Evolutionary conservation across 2,888 invertebrate species (phyloP), one percentile per base, ranked within the genome.

Genomic region (Caenorhabditis sinica): DNA sequence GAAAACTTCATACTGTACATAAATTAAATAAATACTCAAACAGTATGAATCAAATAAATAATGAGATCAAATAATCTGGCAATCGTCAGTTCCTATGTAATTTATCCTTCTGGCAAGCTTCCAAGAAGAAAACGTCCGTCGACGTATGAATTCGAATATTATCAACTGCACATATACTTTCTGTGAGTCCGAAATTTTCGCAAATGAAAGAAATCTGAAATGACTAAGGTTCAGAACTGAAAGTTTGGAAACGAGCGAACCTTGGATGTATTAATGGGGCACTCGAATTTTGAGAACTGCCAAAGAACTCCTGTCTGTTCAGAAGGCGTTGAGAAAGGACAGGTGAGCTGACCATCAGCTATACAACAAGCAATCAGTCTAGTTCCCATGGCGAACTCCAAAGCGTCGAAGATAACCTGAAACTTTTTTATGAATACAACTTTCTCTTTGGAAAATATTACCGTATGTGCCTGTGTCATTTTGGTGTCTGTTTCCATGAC

Each of bases 181-280:
- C 80, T 4, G 72, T 60, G 0, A 68, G 53, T 0, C 90, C 90
- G 60, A 83, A 90, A 83, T 91, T 91, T 63, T 91, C 91, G 72
- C 91, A 91, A 45, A 91, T 88, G 66, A 91, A 90, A 53, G 90
- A 85, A 13, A 91, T 87, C 89, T 90, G 86, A 45, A 87, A 71
- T 0, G 0, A 1, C 28, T 15, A 33, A n/a, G 17, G 28, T 23
- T 49, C 3, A 53, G 23, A 20, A 2, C 11, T 49, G 49, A 17
- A 49, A 36, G 5, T 5, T 45, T 17, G n/a, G 15, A 13, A 4
- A 11, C 30, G 17, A 45, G n/a, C 5, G 33, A 36, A 75, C 82
- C 71, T 80, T 81, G 13, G 75, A 76, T 23, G 87, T 87, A 17
- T 76, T 82, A 13, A 81, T 60, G 5, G 87, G 85, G 36, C 89